Evolutionary conservation across 2,888 invertebrate species (phyloP), one percentile per base, ranked within the genome.

Genomic region (Stenoptilia bipunctidactyla): DNA sequence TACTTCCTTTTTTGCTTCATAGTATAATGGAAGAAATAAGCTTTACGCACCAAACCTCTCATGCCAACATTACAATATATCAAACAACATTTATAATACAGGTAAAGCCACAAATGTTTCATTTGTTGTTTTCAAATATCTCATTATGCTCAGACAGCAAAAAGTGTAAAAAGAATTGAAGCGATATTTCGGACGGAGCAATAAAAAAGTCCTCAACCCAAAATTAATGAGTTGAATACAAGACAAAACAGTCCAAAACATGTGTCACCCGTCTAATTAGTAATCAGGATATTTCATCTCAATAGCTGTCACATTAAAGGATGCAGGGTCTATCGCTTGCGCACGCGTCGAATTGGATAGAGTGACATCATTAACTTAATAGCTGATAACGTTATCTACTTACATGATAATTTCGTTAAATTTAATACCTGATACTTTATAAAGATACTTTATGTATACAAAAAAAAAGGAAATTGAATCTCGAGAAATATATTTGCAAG

Each of bases 241-340:
- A 70, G 72, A 73, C 76, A 69, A 79, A 75, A 64, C 63, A 66
- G 55, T 56, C 60, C 52, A 63, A 68, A 77, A 80, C 79, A 79
- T 70, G 79, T 79, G 80, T 80, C 75, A 60, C 63, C 67, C 67
- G 66, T 70, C 73, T 79, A 82, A 82, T 82, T 82, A 79, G 70
- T 75, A 74, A 83, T 83, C 82, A 68, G 62, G 6, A 54, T 58
- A 62, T 63, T 59, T 69, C 66, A 80, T 82, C 82, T 74, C 58
- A 44, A 44, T 48, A 50, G 57, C 49, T 51, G 60, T 53, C 58
- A 73, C 67, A 73, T 73, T 76, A 77, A 79, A 68, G 59, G 62
- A 61, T 57, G 30, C 62, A 55, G 61, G 66, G 67, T 63, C 58
- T 52, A 57, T 61, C 58, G 59, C 60, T 56, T 52, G 59, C 61